A percentile compares a stretch with the other conserved stretches of the same genome.
phyloP scores from a whole-genome alignment of 2,797 vertebrate genomes.

The Falco concolor region DNA sequence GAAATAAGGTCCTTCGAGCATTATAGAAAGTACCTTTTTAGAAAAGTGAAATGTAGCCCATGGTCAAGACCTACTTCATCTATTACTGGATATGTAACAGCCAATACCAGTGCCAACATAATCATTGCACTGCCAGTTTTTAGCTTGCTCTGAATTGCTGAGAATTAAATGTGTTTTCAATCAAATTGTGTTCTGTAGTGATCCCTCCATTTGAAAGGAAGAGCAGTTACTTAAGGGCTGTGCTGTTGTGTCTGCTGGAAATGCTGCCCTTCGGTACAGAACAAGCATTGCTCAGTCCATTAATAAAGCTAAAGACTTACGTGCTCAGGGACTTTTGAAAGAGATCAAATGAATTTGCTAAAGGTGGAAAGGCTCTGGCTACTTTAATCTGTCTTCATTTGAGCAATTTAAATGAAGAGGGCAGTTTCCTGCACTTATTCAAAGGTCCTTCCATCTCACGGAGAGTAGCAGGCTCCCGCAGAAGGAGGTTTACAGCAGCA shows the following conservation, averaged over 20 bases:
- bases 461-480: neutral
- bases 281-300: neutral
- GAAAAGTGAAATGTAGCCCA: neutral
- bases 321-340: neutral
- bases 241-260: neutral
- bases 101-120: neutral
- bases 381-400: neutral
- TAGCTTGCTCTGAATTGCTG: neutral
- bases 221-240: neutral
- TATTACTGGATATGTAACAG: fast-evolving
- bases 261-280: neutral
- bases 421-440: neutral
- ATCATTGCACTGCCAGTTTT: neutral
- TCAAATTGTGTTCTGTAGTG: neutral
- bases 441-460: fast-evolving
- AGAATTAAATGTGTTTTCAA: neutral
- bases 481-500: neutral
- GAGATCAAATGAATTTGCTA: slow-evolving; percentile 31
- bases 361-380: slow-evolving; percentile 28
- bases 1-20: neutral
- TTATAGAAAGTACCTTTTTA: neutral
- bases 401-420: neutral
- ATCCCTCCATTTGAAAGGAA: neutral
- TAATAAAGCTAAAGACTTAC: slow-evolving; percentile 3
- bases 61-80: neutral